Evolutionary conservation across 2,113 vertebrate species (phyloP), one percentile per base, ranked within the genome.

Genomic region (Sterrhoptilus dennistouni): DNA sequence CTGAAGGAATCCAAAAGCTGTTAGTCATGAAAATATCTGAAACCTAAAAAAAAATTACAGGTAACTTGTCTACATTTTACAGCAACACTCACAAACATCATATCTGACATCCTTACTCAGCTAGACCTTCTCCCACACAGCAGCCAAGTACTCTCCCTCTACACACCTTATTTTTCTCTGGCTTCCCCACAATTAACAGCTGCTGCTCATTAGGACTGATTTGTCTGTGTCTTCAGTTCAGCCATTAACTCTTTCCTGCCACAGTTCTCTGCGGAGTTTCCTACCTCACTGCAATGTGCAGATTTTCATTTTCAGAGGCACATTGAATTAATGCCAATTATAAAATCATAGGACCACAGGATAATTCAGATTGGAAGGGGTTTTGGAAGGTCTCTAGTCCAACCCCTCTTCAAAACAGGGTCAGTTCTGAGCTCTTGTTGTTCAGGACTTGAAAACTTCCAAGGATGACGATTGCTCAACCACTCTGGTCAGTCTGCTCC

Each of bases 61-160:
- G 1, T 61, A 56, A 33, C 17, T 53, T 61, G 1, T 4, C 13
- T n/a, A 11, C 0, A 0, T 25, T 64, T 84, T 27, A 47, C 19
- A 63, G 8, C 22, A 91, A 60, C 87, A 3, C 1, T 60, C 14
- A 83, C 65, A 56, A 53, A 86, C 36, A 54, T 91, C 4, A 3
- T 11, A 2, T 6, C 14, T 45, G 3, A 2, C 9, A 71, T 68
- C 17, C 13, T 61, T 33, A 6, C 14, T 45, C 16, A 50, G 4
- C 4, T 24, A 20, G 21, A n/a, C 54, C 19, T 59, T 16, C 44
- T 77, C 70, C 33, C 8, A 38, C 6, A 5, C 11, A 33, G 4
- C 49, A 70, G 8, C 12, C 11, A 75, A 50, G 4, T 5, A 2
- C 4, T 3, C 4, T 50, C 14, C 28, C 6, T 14, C 24, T 2